Base-by-base conservation (phyloP, 2,797 vertebrate genomes). In the Psittacula echo region DNA sequence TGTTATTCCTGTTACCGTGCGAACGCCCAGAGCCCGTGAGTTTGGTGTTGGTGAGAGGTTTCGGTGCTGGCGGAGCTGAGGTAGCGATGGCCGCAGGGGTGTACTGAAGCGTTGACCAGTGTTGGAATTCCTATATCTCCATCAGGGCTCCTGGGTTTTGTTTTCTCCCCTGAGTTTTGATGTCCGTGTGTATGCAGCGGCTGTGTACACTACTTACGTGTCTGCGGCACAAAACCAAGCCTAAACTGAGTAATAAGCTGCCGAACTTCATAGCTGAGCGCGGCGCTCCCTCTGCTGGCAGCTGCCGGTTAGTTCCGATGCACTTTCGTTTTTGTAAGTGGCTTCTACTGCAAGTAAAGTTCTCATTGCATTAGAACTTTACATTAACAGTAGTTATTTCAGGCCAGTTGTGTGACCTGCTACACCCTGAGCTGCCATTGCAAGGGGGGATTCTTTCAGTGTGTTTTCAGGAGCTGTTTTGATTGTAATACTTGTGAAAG, bases 281-380 rank as follows among this genome's bases (percentile, higher is more conserved):
- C 4, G 76, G 91, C 5, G 89, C 95, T 86, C 95, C 96, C 95
- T 90, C 94, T 96, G 85, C 81, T 79, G 96, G 10, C 71, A 11
- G 84, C 60, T n/a, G 44, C 71, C 2, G 3, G 14, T 41, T 11
- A 4, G 88, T 62, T 56, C 71, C 29, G 0, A 1, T 32, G n/a
- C 47, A 0, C 51, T 58, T 45, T 2, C 0, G 1, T 34, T 70
- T 51, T 23, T 62, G 3, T 34, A 29, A 32, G 37, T 3, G 9
- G 9, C 30, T 87, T 30, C 10, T 34, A 0, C 26, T 13, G 29
- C 77, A 10, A 0, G 5, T 32, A 5, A 41, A 11, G 11, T 39
- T 45, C 18, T 11, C 7, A 0, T 19, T 22, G 13, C 13, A 1
- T 42, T 34, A 42, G 68, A 68, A 41, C 44, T 51, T 80, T 37